Base-by-base conservation (phyloP, 2,888 invertebrate genomes). In the Lacanobia oleracea region DNA sequence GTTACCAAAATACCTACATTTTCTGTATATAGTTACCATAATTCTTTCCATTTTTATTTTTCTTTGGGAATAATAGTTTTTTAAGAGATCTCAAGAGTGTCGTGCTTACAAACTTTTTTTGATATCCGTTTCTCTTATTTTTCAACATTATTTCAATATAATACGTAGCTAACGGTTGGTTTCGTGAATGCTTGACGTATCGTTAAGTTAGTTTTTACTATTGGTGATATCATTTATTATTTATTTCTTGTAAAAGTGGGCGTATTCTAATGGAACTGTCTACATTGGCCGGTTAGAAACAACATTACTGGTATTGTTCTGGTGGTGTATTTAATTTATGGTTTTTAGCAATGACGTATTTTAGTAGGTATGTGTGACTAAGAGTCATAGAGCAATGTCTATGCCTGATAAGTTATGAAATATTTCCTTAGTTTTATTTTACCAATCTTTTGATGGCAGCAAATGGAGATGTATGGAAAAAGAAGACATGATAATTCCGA, bases 151-250 rank as follows among this genome's bases (percentile, higher is more conserved):
- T 51, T n/a, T 51, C 16, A 61, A 45, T 59, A 14, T 48, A 53
- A 80, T 79, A 71, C 76, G 71, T 79, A 74, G 18, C n/a, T 51
- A n/a, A 61, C 54, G 23, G 16, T 57, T 67, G 37, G 61, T 75
- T 70, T 62, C 54, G 60, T 77, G 72, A 67, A 48, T 64, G 18
- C 23, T 63, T 60, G 48, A n/a, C 23, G 8, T 77, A 65, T 56
- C 12, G n/a, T 59, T 70, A 70, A 43, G 33, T 70, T 75, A 71
- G 64, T 62, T 69, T 27, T 27, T 48, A 72, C 27, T 71, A 65
- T 67, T 54, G 62, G 64, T 79, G 67, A 72, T 77, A 67, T 72
- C 43, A 72, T 62, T 62, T 71, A 33, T 68, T 72, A 75, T 57
- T 82, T 70, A 57, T 69, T 40, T 0, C 14, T 62, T 66, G 37